A percentile compares a stretch with the other conserved stretches of the same genome.
phyloP scores from a whole-genome alignment of 2,888 invertebrate species.

The Syrista parreyssii region DNA sequence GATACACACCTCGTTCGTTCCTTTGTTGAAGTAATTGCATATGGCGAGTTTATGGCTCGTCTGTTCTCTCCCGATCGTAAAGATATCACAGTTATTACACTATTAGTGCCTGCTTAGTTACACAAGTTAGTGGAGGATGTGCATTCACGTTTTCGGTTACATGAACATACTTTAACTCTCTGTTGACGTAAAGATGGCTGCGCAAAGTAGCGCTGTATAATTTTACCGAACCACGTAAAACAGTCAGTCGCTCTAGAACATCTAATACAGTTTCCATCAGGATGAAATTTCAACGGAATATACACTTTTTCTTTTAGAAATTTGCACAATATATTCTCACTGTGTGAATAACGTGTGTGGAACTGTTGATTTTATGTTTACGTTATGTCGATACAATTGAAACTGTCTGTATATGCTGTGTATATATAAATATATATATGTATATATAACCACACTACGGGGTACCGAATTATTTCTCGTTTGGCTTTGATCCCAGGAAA shows the following conservation, averaged over 20 bases:
- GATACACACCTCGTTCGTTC: neutral
- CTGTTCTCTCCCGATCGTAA: neutral
- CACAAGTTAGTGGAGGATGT: neutral
- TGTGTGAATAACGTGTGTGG: neutral
- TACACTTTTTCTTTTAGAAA: neutral
- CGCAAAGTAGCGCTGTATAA: neutral
- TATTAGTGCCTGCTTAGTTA: neutral
- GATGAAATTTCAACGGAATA: neutral
- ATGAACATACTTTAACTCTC: neutral
- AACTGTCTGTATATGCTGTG: neutral
- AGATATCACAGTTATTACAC: neutral
- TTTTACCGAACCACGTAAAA: neutral
- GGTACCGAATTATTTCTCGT: neutral
- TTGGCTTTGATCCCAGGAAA: conserved; percentile 38
- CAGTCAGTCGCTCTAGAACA: neutral
- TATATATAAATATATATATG: neutral
- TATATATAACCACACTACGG: neutral
- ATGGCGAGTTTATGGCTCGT: neutral
- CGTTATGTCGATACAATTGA: neutral
- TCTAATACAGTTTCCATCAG: neutral
- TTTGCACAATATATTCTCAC: neutral
- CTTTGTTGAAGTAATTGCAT: neutral
- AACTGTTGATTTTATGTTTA: neutral
- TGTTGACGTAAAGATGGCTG: neutral
- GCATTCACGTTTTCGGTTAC: neutral